A percentile compares a stretch with the other conserved stretches of the same genome.
Conservation (phyloP, 2,888 invertebrate genomes). For the Leptinotarsa peninsularis region DNA sequence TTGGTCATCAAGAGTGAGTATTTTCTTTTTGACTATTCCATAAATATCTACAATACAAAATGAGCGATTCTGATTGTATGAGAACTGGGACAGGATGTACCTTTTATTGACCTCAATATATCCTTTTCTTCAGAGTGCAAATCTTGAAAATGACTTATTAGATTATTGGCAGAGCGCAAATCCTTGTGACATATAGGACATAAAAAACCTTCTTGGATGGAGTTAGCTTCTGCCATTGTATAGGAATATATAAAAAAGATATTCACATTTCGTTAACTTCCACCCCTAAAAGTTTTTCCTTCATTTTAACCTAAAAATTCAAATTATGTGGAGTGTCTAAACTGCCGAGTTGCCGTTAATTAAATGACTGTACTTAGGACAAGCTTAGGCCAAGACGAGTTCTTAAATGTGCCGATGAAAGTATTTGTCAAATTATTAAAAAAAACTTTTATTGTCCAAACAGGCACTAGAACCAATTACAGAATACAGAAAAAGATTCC, state of each 20-base stretch:
- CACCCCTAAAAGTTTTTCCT: too few relatives aligned
- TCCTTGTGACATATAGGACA: conserved; percentile 96
- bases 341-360: too few relatives aligned
- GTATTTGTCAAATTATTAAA: too few relatives aligned
- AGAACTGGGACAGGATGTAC: conserved; percentile 61
- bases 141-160: conserved; percentile 90
- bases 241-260: background rate
- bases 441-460: too few relatives aligned
- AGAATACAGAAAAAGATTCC: too few relatives aligned
- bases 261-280: too few relatives aligned
- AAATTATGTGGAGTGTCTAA: too few relatives aligned
- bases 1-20: conserved; percentile 80
- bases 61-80: background rate
- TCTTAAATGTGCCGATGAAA: too few relatives aligned
- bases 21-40: conserved; percentile 91
- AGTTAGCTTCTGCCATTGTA: conserved; percentile 49
- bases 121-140: conserved; percentile 90
- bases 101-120: conserved; percentile 82
- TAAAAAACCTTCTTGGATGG: conserved; percentile 90
- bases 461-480: too few relatives aligned
- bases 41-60: conserved; percentile 71
- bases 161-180: conserved; percentile 83
- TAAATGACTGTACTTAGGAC: too few relatives aligned
- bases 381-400: too few relatives aligned
- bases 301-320: too few relatives aligned